Base-by-base conservation (phyloP, 2,797 vertebrate genomes). In the Sebastes oblongus region DNA sequence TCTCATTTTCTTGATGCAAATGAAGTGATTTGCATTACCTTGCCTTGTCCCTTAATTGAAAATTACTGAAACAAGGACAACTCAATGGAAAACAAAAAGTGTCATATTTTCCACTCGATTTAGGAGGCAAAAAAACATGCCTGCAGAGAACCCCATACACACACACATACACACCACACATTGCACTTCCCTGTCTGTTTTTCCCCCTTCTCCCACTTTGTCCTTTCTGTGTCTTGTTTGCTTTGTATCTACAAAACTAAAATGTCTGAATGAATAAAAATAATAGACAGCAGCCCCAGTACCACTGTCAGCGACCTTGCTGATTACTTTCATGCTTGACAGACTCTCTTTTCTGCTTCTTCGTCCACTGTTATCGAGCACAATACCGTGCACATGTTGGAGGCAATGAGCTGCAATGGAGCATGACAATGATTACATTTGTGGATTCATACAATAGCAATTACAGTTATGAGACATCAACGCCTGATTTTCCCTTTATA, bases 301-400 rank as follows among this genome's bases (percentile, higher is more conserved):
- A 54, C 82, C 52, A 61, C 61, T 81, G 84, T 89, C 81, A 78
- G 78, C 84, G 88, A 90, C 86, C 86, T 86, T 66, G 73, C 79
- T 88, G 88, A 90, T 91, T 92, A 70, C 80, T 88, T 88, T 90
- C 85, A 88, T 86, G 89, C 89, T 74, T 76, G 71, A 86, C 78
- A 34, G 66, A 86, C 46, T 79, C 66, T 77, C n/a, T 78, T 83
- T 82, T 80, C 75, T 81, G 70, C 59, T 61, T 72, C 72, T 80
- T 78, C 4, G 3, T 59, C 67, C 72, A 6, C 65, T 67, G 75
- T 78, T 85, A 79, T 78, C 58, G 72, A 86, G 78, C 84, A 59
- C 46, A 71, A 13, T 56, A 27, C 56, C 13, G 1, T 5, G 14
- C 70, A 70, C 71, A 69, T 54, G 83, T 77, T 73, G 18, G 56